Evolutionary conservation across 2,113 vertebrate genomes (phyloP), one percentile per base, ranked within the genome.

Genomic region (Rhipidura dahli): DNA sequence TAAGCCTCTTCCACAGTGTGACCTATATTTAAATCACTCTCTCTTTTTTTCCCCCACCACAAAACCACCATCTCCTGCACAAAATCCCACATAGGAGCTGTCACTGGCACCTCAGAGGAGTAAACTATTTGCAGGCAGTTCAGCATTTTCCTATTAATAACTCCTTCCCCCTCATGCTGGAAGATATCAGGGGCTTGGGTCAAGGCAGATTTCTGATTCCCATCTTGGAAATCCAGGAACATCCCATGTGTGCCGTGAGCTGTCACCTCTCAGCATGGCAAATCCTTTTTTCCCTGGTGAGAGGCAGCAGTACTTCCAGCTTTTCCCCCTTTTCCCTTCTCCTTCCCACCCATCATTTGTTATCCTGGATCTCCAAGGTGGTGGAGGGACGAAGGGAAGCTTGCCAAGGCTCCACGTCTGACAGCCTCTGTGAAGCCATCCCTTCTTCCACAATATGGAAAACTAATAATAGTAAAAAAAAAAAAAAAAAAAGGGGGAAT

Each of bases 21-120:
- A 84, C 87, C 90, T 79, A 37, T 65, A 91, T 87, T 90, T 94
- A 85, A 87, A 83, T 53, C 54, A 10, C 57, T 85, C 51, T 50
- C 42, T 37, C 8, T 13, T 22, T 64, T 90, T 83, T 66, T 20
- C 2, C 28, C 28, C 85, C 54, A 47, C 86, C 66, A 73, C 63
- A 87, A 94, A 90, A 90, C 18, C 64, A 79, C 73, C 70, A 90
- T 53, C 82, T 95, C 86, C 63, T 13, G 10, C 83, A 92, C 39
- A 35, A 87, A 95, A 93, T 87, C 93, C 87, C 95, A 94, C 95
- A 69, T 20, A 79, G 92, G 90, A 90, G 84, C 93, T 94, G 93
- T 89, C 93, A 93, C 87, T 64, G 39, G 69, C 81, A 96, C 87
- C 83, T 94, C 90, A 84, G 90, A 93, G 84, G 60, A 93, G 49